These are phyloP conservation scores for Oryctes rhinoceros DNA, from an alignment of 1,140 invertebrate genomes.

Conservation along the genomic window DNA sequence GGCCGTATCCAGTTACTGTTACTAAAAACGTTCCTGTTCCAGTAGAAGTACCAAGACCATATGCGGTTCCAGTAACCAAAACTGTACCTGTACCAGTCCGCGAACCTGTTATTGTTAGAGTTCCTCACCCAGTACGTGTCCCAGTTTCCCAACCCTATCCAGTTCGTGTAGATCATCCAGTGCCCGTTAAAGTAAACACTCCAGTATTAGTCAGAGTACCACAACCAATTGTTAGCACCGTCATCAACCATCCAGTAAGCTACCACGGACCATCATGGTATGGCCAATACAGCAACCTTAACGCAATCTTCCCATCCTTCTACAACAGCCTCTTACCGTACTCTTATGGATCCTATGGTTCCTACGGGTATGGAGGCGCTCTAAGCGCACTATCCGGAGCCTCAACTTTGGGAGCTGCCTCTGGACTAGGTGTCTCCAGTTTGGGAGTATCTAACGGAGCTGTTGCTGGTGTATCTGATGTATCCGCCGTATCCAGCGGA, in stretches of 20 bases:
- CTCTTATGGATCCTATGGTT: conserved; percentile 36
- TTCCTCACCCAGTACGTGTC: conserved; percentile 45
- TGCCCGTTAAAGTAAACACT: conserved; percentile 24
- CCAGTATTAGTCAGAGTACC: conserved; percentile 47
- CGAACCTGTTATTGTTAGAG: conserved; percentile 44
- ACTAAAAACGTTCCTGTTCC: conserved; percentile 41
- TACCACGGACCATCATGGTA: background rate
- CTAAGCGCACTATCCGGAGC: conserved; percentile 15
- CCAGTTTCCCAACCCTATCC: conserved; percentile 42
- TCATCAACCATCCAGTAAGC: conserved; percentile 16
- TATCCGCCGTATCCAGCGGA: background rate
- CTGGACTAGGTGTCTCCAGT: background rate
- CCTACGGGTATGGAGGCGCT: conserved; percentile 7
- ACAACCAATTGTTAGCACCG: conserved; percentile 49
- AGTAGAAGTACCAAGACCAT: conserved; percentile 48
- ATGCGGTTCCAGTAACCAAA: conserved; percentile 53
- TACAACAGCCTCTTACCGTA: conserved; percentile 35
- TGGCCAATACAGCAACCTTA: background rate
- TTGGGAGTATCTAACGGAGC: background rate
- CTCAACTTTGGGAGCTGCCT: background rate
- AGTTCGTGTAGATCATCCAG: conserved; percentile 23
- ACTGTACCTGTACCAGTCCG: conserved; percentile 49
- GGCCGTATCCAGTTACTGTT: conserved; percentile 51
- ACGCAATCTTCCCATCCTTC: conserved; percentile 10
- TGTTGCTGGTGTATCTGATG: background rate